Evolutionary conservation across 2,888 invertebrate species (phyloP), one percentile per base, ranked within the genome.

Genomic region (Drosophila dives): DNA sequence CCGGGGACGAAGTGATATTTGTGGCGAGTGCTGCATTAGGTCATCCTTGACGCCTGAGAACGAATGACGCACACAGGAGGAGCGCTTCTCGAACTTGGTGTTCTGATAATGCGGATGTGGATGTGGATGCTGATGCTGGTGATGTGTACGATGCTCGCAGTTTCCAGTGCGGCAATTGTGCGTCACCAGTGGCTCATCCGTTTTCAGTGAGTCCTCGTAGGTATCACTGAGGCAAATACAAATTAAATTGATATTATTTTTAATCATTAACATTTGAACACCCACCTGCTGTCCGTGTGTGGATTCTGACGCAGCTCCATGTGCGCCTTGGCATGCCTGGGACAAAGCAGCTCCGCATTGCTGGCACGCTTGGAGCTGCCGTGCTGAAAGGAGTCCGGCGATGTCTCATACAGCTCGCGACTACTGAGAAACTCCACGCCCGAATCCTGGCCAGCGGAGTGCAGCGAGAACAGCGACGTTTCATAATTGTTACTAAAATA

Each of bases 361-460:
- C 58, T 75, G 48, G 51, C 48, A 1, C 86, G 86, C 60, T 86
- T 89, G 12, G 81, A 63, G 61, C 64, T 71, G 54, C 77, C 77
- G 15, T 86, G 83, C 61, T 89, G 91, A 62, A 92, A 92, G 33
- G 92, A 89, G 36, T 92, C 92, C 3, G 92, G 91, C 17, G 92
- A 90, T 34, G 92, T 91, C 75, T 92, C 92, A 51, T 92, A 92
- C 34, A 92, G 71, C 49, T 92, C 92, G 5, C 92, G 88, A 76
- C 92, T 86, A 88, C 92, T 90, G 2, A 92, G 80, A 91, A 94
- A 81, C 93, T 92, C 96, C 79, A 97, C 96, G 64, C 97, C 97
- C 55, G 96, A 97, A 93, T 97, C 97, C 91, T 96, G 96, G 20
- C 96, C 96, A 90, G 96, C 96, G 83, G 97, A 97, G 94, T 97